These are phyloP conservation scores for Conus ventricosus DNA, from an alignment of 1,140 invertebrate genomes.

Conservation along the genomic window DNA sequence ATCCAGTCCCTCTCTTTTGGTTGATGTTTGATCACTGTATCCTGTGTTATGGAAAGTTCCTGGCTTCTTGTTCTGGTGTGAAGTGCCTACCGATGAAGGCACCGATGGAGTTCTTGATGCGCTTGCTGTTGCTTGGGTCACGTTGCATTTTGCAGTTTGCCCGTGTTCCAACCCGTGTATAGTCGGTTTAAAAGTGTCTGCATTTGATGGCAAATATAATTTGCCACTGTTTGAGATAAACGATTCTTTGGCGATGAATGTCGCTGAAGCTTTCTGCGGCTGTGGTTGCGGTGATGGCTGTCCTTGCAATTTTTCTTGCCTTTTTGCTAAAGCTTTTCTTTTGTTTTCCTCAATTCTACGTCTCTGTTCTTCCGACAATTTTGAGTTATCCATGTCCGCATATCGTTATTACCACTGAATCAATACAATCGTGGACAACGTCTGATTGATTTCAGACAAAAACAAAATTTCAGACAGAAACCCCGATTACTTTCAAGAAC, in stretches of 20 bases:
- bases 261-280: background rate
- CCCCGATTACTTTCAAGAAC: too few relatives aligned
- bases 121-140: background rate
- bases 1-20: background rate
- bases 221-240: background rate
- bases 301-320: slow-evolving; percentile 55
- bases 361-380: slow-evolving; percentile 74
- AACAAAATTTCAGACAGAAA: too few relatives aligned
- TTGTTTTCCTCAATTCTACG: slow-evolving; percentile 76
- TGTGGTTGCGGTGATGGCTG: slow-evolving; percentile 39
- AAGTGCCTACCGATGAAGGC: background rate
- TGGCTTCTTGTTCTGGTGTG: background rate
- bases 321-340: slow-evolving; percentile 70
- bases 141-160: background rate
- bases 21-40: background rate
- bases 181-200: background rate
- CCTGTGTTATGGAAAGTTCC: slow-evolving; percentile 2
- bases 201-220: background rate
- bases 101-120: background rate
- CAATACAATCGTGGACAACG: too few relatives aligned
- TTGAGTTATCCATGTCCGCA: slow-evolving; percentile 22
- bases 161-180: background rate
- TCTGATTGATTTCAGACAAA: too few relatives aligned
- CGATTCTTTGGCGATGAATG: background rate
- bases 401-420: too few relatives aligned